phyloP scores from a whole-genome alignment of 2,113 vertebrate genomes.

The Gambusia affinis region DNA sequence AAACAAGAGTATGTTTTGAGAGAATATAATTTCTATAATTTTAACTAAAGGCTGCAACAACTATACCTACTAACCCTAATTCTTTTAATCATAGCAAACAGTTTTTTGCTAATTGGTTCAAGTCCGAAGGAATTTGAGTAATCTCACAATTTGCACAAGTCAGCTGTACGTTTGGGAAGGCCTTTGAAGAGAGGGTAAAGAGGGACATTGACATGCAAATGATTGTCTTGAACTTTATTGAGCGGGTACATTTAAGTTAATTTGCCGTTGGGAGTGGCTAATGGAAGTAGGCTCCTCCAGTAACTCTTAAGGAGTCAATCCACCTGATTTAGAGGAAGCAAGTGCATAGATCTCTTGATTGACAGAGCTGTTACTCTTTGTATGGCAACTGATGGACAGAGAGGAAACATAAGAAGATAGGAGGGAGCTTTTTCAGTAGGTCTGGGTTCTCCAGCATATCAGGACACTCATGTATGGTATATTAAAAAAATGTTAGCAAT shows the following conservation, averaged over 20 bases:
- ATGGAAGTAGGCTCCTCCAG: constrained; percentile 81
- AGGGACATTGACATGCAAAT: constrained; percentile 81
- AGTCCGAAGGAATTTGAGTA: constrained; percentile 56
- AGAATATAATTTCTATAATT: background rate
- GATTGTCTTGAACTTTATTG: constrained; percentile 82
- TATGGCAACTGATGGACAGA: constrained; percentile 64
- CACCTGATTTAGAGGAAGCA: constrained; percentile 81
- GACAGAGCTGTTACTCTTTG: constrained; percentile 77
- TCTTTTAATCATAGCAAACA: constrained; percentile 49
- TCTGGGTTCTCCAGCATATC: constrained; percentile 35
- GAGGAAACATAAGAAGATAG: constrained; percentile 19
- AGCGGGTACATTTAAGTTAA: constrained; percentile 83
- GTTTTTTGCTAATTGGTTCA: constrained; percentile 61
- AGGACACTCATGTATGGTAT: constrained; percentile 21
- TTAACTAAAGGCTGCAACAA: constrained; percentile 23
- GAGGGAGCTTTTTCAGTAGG: constrained; percentile 14
- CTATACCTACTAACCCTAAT: constrained; percentile 4
- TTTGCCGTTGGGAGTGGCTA: constrained; percentile 83
- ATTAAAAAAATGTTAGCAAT: constrained; percentile 56
- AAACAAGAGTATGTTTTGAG: background rate
- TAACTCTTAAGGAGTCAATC: constrained; percentile 81
- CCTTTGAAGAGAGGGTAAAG: constrained; percentile 48
- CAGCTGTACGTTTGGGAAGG: constrained; percentile 76
- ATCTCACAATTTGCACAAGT: constrained; percentile 63
- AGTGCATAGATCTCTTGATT: constrained; percentile 80